Conservation (phyloP, 1,140 invertebrate species). For the Chymomyza costata region DNA sequence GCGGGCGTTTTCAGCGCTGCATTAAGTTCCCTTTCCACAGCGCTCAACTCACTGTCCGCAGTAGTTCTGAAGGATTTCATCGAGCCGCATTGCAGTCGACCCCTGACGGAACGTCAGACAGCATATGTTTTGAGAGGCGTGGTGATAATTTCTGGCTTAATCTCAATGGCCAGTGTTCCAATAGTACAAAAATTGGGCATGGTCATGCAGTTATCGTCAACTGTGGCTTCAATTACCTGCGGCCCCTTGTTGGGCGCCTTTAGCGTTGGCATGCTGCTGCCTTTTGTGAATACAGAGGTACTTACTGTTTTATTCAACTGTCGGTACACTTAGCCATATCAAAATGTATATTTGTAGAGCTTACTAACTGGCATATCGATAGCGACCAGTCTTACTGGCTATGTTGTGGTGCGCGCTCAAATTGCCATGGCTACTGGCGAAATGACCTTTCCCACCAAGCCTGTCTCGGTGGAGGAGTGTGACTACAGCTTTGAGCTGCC, state of each 20-base stretch:
- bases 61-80: slow-evolving; percentile 88
- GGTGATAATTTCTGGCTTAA: slow-evolving; percentile 79
- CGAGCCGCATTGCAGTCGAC: slow-evolving; percentile 80
- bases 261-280: slow-evolving; percentile 87
- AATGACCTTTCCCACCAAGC: slow-evolving; percentile 41
- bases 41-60: slow-evolving; percentile 86
- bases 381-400: slow-evolving; percentile 30
- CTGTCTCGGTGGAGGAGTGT: slow-evolving; percentile 48
- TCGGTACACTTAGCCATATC: background rate
- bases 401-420: slow-evolving; percentile 46
- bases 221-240: slow-evolving; percentile 86
- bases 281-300: slow-evolving; percentile 84
- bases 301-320: background rate
- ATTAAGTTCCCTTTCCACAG: slow-evolving; percentile 86
- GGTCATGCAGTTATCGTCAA: slow-evolving; percentile 84
- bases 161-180: slow-evolving; percentile 81
- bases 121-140: slow-evolving; percentile 81
- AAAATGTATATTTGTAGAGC: slow-evolving; percentile 25
- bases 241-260: slow-evolving; percentile 90
- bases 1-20: slow-evolving; percentile 84
- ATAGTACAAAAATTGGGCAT: slow-evolving; percentile 84
- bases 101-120: slow-evolving; percentile 79
- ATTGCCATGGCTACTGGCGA: slow-evolving; percentile 45
- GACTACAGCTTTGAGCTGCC: slow-evolving; percentile 40
- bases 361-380: slow-evolving; percentile 39